These are phyloP conservation scores for Anomalospiza imberbis DNA, from an alignment of 2,797 vertebrate species.

Conservation along the genomic window DNA sequence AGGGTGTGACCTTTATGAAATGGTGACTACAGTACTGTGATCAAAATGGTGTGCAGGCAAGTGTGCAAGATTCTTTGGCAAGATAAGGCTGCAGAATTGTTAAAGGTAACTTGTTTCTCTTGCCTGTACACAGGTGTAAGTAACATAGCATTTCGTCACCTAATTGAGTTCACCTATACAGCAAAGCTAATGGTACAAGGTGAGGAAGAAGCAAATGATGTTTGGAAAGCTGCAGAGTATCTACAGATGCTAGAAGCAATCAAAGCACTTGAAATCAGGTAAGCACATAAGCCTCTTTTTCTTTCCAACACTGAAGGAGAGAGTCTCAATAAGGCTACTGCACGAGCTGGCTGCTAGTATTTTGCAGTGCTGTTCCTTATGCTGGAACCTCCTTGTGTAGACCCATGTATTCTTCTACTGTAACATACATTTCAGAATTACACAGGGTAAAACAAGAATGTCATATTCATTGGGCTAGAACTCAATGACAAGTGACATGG, in stretches of 20 bases:
- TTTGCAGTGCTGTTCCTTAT: not conserved
- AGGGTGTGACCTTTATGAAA: not conserved
- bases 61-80: not conserved
- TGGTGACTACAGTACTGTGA: not conserved
- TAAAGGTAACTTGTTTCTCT: not conserved
- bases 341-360: not conserved
- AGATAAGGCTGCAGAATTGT: not conserved
- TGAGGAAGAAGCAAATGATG: constrained; percentile 90
- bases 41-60: not conserved
- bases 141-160: constrained; percentile 91
- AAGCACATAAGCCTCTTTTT: not conserved
- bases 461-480: not conserved
- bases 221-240: constrained; percentile 98
- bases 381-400: not conserved
- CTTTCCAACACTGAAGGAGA: not conserved
- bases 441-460: not conserved
- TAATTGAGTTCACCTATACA: constrained; percentile 98
- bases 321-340: not conserved
- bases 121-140: constrained; percentile 84
- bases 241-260: constrained; percentile 98
- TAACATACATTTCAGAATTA: not conserved
- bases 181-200: constrained; percentile 89
- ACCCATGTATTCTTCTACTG: not conserved
- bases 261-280: constrained; percentile 94
- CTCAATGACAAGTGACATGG: rapidly evolving